Evolutionary conservation across 2,113 vertebrate species (phyloP).

Genomic region (Climacteris rufus): DNA sequence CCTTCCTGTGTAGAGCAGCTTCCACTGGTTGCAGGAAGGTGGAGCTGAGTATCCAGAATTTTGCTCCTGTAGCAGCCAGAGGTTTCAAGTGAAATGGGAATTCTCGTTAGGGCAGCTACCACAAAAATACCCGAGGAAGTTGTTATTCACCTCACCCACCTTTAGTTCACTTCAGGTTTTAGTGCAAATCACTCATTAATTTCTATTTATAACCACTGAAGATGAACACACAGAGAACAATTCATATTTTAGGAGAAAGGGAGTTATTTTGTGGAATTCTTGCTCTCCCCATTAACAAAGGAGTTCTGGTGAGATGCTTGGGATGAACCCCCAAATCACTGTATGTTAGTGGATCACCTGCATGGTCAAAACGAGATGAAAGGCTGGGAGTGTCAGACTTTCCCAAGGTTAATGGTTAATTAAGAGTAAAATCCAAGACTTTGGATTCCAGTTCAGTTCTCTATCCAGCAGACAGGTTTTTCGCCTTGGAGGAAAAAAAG

Average conservation of each 20-base stretch:
- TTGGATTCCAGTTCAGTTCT: not conserved
- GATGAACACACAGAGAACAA: no score
- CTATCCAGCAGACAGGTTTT: not conserved
- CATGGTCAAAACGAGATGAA: not conserved
- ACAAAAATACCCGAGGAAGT: not conserved
- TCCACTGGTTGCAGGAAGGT: not conserved
- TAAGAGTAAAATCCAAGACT: not conserved
- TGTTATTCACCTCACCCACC: not conserved
- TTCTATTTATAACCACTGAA: not conserved
- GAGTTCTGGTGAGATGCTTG: not conserved
- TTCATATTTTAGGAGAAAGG: not conserved
- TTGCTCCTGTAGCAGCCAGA: not conserved
- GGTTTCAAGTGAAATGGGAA: not conserved
- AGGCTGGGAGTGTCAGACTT: not conserved
- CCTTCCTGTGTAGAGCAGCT: not conserved
- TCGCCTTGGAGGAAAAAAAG: not conserved
- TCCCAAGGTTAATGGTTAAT: not conserved
- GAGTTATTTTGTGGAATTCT: not conserved
- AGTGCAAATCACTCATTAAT: not conserved
- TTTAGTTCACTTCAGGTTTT: not conserved
- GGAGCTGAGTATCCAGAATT: not conserved
- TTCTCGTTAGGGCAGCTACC: not conserved
- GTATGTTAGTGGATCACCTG: not conserved
- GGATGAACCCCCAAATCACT: not conserved
- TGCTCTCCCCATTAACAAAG: not conserved